These are phyloP conservation scores for Elegia similella DNA, from an alignment of 2,888 invertebrate species.

Conservation along the genomic window DNA sequence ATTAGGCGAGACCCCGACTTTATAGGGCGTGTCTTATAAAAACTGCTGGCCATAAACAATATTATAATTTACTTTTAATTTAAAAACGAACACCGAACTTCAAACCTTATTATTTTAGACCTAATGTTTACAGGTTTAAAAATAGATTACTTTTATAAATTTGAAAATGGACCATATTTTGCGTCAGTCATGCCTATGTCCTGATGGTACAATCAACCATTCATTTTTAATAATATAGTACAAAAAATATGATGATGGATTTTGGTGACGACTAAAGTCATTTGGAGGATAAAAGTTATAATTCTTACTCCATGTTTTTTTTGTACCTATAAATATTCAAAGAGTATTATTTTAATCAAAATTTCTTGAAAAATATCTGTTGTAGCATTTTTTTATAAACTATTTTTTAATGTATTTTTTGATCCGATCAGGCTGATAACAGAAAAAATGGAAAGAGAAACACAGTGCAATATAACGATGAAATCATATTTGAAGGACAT, in stretches of 20 bases:
- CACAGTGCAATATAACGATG: no score
- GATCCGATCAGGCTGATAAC: no score
- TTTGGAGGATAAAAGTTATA: neutral
- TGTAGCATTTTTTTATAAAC: no score
- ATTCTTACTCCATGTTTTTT: no score
- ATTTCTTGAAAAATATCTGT: no score
- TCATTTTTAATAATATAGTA: conserved; percentile 15
- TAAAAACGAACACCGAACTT: conserved; percentile 12
- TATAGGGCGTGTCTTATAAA: conserved; percentile 48
- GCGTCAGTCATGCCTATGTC: conserved; percentile 52
- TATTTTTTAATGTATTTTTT: no score
- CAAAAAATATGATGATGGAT: conserved; percentile 16
- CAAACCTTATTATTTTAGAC: conserved; percentile 25
- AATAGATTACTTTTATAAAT: neutral
- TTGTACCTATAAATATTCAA: no score
- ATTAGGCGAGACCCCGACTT: conserved; percentile 48
- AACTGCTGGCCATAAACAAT: conserved; percentile 37
- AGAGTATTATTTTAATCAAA: no score
- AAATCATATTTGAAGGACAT: no score
- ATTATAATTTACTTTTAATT: conserved; percentile 22
- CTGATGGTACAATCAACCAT: conserved; percentile 22
- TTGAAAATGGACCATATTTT: conserved; percentile 40
- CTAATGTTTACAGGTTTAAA: neutral
- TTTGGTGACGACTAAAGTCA: conserved; percentile 12
- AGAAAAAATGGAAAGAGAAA: no score